Evolutionary conservation across 2,888 invertebrate genomes (phyloP).

Genomic region (Calliopum simillimum): DNA sequence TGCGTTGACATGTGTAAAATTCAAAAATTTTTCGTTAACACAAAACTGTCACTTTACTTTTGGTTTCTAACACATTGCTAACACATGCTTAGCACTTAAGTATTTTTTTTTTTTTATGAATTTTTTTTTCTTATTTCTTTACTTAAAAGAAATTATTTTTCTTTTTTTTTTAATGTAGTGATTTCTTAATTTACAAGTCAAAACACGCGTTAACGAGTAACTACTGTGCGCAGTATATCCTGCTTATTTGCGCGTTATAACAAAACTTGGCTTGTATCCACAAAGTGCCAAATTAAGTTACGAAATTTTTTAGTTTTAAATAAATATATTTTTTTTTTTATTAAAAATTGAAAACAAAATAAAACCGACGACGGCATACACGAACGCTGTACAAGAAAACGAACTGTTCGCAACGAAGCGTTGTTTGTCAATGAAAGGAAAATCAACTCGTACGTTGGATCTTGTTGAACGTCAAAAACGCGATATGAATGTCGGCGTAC

Average conservation of each 20-base stretch:
- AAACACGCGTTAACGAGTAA: neutral
- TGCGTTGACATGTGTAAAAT: no score
- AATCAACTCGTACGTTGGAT: conserved; percentile 64
- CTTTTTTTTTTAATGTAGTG: neutral
- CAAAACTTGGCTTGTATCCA: neutral
- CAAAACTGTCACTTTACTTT: neutral
- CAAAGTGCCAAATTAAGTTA: neutral
- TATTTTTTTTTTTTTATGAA: neutral
- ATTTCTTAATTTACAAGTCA: neutral
- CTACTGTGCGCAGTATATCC: no score
- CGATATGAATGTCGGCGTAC: conserved; percentile 23
- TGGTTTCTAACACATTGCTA: no score
- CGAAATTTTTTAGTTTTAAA: neutral
- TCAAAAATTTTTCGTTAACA: no score
- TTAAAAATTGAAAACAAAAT: neutral
- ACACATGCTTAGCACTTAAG: neutral
- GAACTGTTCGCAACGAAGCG: conserved; percentile 63
- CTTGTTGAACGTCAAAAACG: conserved; percentile 54
- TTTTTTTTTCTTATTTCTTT: neutral
- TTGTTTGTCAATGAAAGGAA: conserved; percentile 66
- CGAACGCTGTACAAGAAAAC: conserved; percentile 50
- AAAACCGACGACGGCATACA: conserved; percentile 37
- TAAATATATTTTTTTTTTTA: neutral
- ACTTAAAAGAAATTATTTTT: neutral
- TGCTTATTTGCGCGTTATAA: no score